A percentile compares a stretch with the other conserved stretches of the same genome.
These are phyloP conservation scores for Aphidius ervi DNA, from an alignment of 1,140 invertebrate genomes.

Conservation along the genomic window DNA sequence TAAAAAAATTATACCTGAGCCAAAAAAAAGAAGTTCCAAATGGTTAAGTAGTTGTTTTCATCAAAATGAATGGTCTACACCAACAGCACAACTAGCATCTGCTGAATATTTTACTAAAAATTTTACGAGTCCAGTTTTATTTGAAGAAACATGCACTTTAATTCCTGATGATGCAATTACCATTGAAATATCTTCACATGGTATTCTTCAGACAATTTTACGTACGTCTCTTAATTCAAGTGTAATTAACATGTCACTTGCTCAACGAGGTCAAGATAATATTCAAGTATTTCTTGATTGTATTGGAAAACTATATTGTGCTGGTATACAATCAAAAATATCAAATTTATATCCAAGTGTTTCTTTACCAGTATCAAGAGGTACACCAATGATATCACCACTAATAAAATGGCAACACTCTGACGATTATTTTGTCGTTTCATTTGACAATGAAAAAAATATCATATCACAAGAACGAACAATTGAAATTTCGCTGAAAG, in stretches of 20 bases:
- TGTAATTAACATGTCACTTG: conserved; percentile 66
- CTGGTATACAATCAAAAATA: conserved; percentile 61
- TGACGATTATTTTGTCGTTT: conserved; percentile 67
- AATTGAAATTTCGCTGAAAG: conserved; percentile 59
- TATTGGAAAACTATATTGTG: conserved; percentile 66
- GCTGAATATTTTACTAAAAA: conserved; percentile 94
- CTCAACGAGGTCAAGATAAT: conserved; percentile 73
- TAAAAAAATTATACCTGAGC: conserved; percentile 62
- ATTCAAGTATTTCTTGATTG: conserved; percentile 65
- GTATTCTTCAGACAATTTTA: conserved; percentile 65
- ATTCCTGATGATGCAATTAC: conserved; percentile 77
- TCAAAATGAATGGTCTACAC: conserved; percentile 68
- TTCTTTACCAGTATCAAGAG: conserved; percentile 65
- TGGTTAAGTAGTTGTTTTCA: conserved; percentile 88
- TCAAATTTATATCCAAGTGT: conserved; percentile 61
- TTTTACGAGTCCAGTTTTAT: conserved; percentile 76
- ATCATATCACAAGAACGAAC: conserved; percentile 62
- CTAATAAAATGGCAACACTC: conserved; percentile 83
- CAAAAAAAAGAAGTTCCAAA: conserved; percentile 69
- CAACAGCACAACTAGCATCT: conserved; percentile 67
- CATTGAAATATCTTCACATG: conserved; percentile 82
- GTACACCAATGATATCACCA: conserved; percentile 69
- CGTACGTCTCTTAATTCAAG: conserved; percentile 55
- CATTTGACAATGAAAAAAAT: conserved; percentile 59
- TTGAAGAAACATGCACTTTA: conserved; percentile 74